phyloP scores from a whole-genome alignment of 2,797 vertebrate species.

The Pseudochaenichthys georgianus region DNA sequence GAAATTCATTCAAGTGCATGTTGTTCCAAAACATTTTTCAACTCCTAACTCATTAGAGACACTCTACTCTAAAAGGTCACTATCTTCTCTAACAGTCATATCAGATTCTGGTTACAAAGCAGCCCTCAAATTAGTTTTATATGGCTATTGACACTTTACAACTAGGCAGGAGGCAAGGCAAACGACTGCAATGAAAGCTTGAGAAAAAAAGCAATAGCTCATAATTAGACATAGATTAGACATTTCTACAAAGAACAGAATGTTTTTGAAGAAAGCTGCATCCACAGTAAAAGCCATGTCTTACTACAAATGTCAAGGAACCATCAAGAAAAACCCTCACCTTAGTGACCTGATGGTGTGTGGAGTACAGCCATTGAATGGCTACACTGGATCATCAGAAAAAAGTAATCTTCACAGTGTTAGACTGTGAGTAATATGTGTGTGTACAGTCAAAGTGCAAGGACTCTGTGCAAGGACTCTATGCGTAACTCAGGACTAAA shows the following conservation, averaged over 20 bases:
- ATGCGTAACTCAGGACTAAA: neutral
- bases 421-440: neutral
- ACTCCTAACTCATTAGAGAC: neutral
- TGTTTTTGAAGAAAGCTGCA: neutral
- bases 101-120: neutral
- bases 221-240: neutral
- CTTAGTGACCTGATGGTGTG: neutral
- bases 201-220: neutral
- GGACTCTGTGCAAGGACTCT: neutral
- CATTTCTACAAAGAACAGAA: conserved; percentile 14
- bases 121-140: conserved; percentile 9
- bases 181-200: conserved; percentile 14
- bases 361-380: neutral
- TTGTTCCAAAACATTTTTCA: neutral
- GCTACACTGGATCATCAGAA: neutral
- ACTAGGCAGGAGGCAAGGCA: neutral
- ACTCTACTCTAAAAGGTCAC: neutral
- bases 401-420: neutral
- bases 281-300: neutral
- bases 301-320: too few species aligned
- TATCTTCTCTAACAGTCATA: neutral
- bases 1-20: neutral
- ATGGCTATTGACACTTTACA: conserved; percentile 20
- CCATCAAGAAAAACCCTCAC: neutral
- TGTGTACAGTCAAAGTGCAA: neutral